These are phyloP conservation scores for Pagrus major DNA, from an alignment of 2,113 vertebrate genomes.

Conservation along the genomic window DNA sequence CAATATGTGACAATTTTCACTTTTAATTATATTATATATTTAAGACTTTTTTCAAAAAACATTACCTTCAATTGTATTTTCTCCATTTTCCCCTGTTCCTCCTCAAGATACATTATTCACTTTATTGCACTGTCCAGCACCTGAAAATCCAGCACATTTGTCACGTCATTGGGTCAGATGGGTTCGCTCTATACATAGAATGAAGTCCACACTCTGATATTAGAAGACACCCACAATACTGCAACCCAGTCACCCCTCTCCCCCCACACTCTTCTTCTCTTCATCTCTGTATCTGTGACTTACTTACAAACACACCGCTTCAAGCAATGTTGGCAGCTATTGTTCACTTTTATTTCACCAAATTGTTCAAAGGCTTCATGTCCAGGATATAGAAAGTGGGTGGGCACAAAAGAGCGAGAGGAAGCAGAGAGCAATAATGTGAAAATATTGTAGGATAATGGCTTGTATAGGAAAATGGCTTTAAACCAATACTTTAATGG, in stretches of 20 bases:
- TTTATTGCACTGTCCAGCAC: slow-evolving; percentile 18
- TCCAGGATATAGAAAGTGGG: slow-evolving; percentile 56
- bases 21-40: no score
- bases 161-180: slow-evolving; percentile 38
- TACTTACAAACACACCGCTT: slow-evolving; percentile 43
- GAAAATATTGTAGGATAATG: slow-evolving; percentile 50
- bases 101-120: neutral
- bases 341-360: slow-evolving; percentile 63
- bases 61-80: neutral
- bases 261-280: slow-evolving; percentile 22
- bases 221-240: slow-evolving; percentile 55
- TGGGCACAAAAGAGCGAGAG: slow-evolving; percentile 41
- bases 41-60: no score
- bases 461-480: slow-evolving; percentile 13
- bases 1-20: no score
- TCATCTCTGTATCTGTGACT: slow-evolving; percentile 46
- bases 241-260: slow-evolving; percentile 28
- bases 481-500: slow-evolving; percentile 58
- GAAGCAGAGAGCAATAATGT: slow-evolving; percentile 29
- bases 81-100: neutral
- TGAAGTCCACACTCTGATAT: slow-evolving; percentile 56
- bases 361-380: slow-evolving; percentile 63
- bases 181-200: slow-evolving; percentile 64
- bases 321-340: slow-evolving; percentile 66
- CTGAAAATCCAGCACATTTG: slow-evolving; percentile 37